Percentiles rank a stretch among this genome's conserved stretches.
Conservation (phyloP, 2,113 vertebrate species). For the Lycaon pictus region DNA sequence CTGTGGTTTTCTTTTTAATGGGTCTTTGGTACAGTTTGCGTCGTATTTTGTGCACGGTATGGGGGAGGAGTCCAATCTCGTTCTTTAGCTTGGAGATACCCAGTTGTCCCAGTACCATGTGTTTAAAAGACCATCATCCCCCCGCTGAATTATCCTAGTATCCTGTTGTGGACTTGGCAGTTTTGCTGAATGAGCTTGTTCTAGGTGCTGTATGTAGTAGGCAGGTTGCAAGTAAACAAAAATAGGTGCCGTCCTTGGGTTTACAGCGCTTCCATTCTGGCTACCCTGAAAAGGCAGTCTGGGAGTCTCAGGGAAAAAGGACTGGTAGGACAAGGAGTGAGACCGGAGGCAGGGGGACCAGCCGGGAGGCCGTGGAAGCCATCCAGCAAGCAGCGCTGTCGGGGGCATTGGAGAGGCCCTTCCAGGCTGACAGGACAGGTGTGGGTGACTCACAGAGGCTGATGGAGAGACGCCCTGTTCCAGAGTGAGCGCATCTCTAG, state of each 20-base stretch:
- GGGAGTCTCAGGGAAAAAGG: neutral
- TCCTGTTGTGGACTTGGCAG: neutral
- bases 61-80: neutral
- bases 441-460: neutral
- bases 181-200: neutral
- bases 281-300: neutral
- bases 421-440: too few relatives aligned
- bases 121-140: neutral
- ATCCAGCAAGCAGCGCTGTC: accelerated
- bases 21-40: neutral
- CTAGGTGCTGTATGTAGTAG: neutral
- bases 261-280: neutral
- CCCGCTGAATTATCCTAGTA: too few relatives aligned
- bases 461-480: neutral
- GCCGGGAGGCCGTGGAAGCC: neutral
- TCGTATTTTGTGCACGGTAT: neutral
- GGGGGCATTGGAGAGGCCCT: neutral
- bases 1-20: neutral
- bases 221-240: too few relatives aligned
- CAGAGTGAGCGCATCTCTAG: neutral
- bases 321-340: neutral
- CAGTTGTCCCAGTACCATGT: neutral
- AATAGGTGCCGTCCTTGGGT: neutral
- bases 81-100: neutral
- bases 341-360: neutral